These are phyloP conservation scores for Anoplophora glabripennis DNA, from an alignment of 1,140 invertebrate species.

Conservation along the genomic window DNA sequence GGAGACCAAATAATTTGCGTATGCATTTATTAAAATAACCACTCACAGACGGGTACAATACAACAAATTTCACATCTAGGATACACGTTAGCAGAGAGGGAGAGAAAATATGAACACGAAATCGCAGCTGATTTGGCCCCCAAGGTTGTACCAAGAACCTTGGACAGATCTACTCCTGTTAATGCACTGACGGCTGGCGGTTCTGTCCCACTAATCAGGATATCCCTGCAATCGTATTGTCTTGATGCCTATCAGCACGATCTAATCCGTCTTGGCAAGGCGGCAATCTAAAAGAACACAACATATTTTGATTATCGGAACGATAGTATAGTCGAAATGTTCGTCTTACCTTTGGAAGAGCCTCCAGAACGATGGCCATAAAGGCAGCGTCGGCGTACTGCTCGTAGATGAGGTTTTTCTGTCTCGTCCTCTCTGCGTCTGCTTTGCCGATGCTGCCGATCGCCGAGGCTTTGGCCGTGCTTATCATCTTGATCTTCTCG, in stretches of 20 bases:
- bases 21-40: slow-evolving; percentile 3
- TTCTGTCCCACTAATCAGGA: slow-evolving; percentile 78
- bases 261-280: slow-evolving; percentile 91
- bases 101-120: too few species aligned
- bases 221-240: slow-evolving; percentile 76
- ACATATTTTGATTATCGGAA: slow-evolving; percentile 1
- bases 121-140: slow-evolving; percentile 51
- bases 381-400: slow-evolving; percentile 95
- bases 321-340: not conserved
- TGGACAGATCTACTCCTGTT: slow-evolving; percentile 88
- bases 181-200: slow-evolving; percentile 91
- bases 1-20: not conserved
- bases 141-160: slow-evolving; percentile 65
- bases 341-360: slow-evolving; percentile 81
- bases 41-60: not conserved
- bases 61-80: not conserved
- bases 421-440: slow-evolving; percentile 90
- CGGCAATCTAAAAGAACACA: slow-evolving; percentile 80
- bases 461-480: slow-evolving; percentile 84
- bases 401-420: slow-evolving; percentile 92
- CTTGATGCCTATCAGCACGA: slow-evolving; percentile 84
- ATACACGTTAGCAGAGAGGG: too few species aligned
- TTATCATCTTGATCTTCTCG: slow-evolving; percentile 85
- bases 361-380: slow-evolving; percentile 86
- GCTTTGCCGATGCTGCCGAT: slow-evolving; percentile 87